Conservation (phyloP, 2,888 invertebrate species). For the Lepetodrilus schrolli region DNA sequence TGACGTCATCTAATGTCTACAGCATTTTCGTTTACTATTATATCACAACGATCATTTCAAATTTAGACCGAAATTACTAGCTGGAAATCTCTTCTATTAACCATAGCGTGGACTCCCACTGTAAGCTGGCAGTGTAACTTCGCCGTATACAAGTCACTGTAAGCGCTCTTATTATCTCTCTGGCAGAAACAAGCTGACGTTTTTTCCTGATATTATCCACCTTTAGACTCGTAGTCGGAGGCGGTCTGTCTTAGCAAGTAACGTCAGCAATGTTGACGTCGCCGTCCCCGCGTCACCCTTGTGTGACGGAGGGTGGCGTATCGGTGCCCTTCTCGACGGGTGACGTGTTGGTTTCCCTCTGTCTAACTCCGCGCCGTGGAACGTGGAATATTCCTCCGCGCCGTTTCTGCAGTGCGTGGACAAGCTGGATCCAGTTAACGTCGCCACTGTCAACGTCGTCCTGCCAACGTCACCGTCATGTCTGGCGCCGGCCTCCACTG, state of each 20-base stretch:
- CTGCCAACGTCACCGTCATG: neutral
- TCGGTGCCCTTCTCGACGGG: slow-evolving; percentile 6
- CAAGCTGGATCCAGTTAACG: slow-evolving; percentile 1
- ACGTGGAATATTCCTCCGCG: neutral
- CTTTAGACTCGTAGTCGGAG: neutral
- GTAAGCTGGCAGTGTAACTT: too few species aligned
- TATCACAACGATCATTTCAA: too few species aligned
- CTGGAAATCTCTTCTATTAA: too few species aligned
- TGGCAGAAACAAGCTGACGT: too few species aligned
- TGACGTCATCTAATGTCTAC: too few species aligned
- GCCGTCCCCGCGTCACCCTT: neutral
- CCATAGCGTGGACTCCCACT: too few species aligned
- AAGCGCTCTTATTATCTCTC: too few species aligned
- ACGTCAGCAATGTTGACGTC: neutral
- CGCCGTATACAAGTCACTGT: too few species aligned
- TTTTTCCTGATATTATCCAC: neutral
- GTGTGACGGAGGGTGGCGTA: slow-evolving; percentile 14
- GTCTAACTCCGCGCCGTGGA: neutral
- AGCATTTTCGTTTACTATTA: too few species aligned
- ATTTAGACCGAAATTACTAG: too few species aligned
- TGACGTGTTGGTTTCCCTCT: neutral
- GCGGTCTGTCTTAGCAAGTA: neutral
- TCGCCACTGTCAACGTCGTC: neutral
- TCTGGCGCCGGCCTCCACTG: neutral
- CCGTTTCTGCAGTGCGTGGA: neutral